A percentile compares a stretch with the other conserved stretches of the same genome.
phyloP scores from a whole-genome alignment of 2,888 invertebrate species.

The Tanaodytes sp. region DNA sequence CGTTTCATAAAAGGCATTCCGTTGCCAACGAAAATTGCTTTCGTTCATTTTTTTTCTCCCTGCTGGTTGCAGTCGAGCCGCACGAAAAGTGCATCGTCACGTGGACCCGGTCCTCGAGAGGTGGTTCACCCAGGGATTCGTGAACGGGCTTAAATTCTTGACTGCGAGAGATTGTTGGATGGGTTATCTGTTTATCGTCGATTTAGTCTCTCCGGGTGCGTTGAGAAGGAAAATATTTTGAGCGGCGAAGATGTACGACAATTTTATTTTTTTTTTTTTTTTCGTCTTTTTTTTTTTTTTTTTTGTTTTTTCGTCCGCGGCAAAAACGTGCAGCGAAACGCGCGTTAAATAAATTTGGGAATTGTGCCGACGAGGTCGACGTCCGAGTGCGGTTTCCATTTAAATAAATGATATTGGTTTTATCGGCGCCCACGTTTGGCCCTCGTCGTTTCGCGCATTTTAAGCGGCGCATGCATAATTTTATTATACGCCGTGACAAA shows the following conservation, averaged over 20 bases:
- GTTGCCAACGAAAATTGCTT: conserved; percentile 22
- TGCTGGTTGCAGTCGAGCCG: conserved; percentile 17
- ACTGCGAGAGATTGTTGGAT: conserved; percentile 62
- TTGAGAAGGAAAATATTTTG: conserved; percentile 35
- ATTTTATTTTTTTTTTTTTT: too few relatives aligned
- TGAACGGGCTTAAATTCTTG: conserved; percentile 38
- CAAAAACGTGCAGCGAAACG: conserved; percentile 13
- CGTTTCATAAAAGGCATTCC: conserved; percentile 31
- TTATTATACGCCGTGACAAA: conserved; percentile 28
- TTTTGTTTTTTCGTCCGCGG: conserved; percentile 4
- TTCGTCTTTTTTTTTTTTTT: too few relatives aligned
- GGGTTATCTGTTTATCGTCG: conserved; percentile 67
- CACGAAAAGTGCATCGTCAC: conserved; percentile 43
- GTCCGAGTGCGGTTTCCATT: conserved; percentile 22
- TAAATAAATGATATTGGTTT: conserved; percentile 34
- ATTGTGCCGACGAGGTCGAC: background rate
- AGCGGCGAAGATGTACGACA: conserved; percentile 24
- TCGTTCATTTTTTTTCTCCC: conserved; percentile 19
- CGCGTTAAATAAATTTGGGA: conserved; percentile 14
- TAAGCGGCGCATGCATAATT: conserved; percentile 31
- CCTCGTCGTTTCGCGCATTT: conserved; percentile 33
- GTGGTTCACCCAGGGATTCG: conserved; percentile 40
- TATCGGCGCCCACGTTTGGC: conserved; percentile 16
- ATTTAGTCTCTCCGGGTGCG: conserved; percentile 60
- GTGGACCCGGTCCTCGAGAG: conserved; percentile 19